phyloP scores from a whole-genome alignment of 1,140 invertebrate species.

The Polyergus mexicanus region DNA sequence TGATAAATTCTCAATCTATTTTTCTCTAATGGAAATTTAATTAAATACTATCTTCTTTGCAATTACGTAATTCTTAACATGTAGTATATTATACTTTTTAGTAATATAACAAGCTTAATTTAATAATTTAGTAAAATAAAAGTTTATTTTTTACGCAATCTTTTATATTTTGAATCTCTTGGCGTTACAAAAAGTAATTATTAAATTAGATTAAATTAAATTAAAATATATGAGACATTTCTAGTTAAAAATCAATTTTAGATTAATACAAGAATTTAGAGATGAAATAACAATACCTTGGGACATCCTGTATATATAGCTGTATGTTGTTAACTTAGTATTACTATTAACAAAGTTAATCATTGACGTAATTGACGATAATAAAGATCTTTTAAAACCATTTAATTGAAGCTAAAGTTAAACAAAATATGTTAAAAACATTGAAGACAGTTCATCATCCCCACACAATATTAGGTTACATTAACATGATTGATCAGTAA shows the following conservation, averaged over 20 bases:
- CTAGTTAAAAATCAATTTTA: background rate
- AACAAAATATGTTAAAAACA: background rate
- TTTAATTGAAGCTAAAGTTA: constrained; percentile 22
- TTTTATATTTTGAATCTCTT: too few relatives aligned
- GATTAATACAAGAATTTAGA: constrained; percentile 11
- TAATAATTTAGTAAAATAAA: constrained; percentile 9
- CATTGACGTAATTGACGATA: constrained; percentile 41
- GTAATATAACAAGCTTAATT: background rate
- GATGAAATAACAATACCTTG: constrained; percentile 25
- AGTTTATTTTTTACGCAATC: background rate
- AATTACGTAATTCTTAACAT: too few relatives aligned
- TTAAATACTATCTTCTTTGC: background rate
- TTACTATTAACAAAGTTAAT: constrained; percentile 54
- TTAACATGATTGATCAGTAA: constrained; percentile 15
- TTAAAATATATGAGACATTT: background rate
- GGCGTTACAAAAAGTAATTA: too few relatives aligned
- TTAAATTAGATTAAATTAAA: too few relatives aligned
- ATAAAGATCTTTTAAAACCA: constrained; percentile 51
- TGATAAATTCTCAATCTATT: background rate
- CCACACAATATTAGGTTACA: background rate
- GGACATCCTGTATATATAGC: constrained; percentile 33
- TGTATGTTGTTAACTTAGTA: constrained; percentile 50
- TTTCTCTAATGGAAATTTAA: background rate
- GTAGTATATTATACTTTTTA: too few relatives aligned
- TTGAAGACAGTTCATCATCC: constrained; percentile 23